Evolutionary conservation across 2,888 invertebrate genomes (phyloP), one percentile per base, ranked within the genome.

Genomic region (Cosmorhoe ocellata): DNA sequence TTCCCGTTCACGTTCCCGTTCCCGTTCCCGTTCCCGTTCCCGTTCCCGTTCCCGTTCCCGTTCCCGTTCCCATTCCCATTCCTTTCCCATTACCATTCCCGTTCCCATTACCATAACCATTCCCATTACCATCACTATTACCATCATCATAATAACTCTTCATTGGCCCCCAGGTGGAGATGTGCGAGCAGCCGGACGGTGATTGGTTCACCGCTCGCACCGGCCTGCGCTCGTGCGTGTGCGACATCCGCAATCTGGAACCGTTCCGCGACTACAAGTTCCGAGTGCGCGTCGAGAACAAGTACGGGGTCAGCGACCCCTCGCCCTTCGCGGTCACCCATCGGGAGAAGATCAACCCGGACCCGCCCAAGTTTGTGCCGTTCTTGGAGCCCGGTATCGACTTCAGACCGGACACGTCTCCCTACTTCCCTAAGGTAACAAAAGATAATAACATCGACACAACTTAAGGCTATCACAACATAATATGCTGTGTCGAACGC

Each of bases 191-290:
- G 45, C 98, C 98, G 0, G 94, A 95, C 69, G 97, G 96, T 26
- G 97, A 98, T 67, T 99, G 99, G 99, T 95, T 95, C 76, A 96
- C 96, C 0, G 95, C 96, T 0, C 92, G 95, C 61, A 93, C 95
- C 0, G 96, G 96, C 2, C 93, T 98, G 9, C 93, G 97, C 55
- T 96, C 96, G 59, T 97, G 97, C 77, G 95, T 94, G 27, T 97
- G 97, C 81, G 97, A 98, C 74, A 95, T 98, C 51, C 92, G 95
- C 58, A 96, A 97, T 80, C 88, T 99, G 58, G 95, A 97, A 72
- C 98, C 99, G 0, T 96, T 97, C 90, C 93, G 96, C 58, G 98
- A 99, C 84, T 99, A 99, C 88, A 95, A 96, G 80, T 98, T 99
- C 91, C 93, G 99, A 53, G 94, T 99, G 30, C 93, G 98, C 28